Evolutionary conservation across 2,797 vertebrate species (phyloP).

Genomic region (Spinus olivaceus): DNA sequence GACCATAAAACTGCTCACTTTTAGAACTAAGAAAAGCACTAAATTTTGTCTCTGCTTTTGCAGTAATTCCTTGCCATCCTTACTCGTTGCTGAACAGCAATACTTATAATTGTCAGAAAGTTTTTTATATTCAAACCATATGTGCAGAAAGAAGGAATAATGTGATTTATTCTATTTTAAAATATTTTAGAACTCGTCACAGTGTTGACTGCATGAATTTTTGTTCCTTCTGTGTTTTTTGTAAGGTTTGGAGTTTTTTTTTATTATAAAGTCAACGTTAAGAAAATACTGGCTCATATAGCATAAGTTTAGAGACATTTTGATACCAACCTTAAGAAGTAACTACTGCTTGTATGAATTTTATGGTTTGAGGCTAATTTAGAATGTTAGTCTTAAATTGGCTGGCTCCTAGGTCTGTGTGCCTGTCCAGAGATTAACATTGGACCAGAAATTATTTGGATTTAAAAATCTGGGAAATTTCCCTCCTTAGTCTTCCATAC

Average conservation of each 20-base stretch:
- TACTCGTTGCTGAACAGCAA: background rate
- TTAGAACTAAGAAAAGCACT: background rate
- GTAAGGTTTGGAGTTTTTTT: background rate
- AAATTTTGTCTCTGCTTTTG: background rate
- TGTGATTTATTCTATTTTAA: background rate
- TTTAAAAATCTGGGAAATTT: background rate
- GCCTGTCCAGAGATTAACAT: background rate
- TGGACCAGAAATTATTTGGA: background rate
- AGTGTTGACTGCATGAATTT: background rate
- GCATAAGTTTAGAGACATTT: background rate
- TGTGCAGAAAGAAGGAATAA: background rate
- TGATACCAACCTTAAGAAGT: background rate
- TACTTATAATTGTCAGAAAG: background rate
- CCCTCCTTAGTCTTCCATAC: background rate
- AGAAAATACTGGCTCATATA: background rate
- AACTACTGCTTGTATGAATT: background rate
- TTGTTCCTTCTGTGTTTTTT: background rate
- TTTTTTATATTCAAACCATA: background rate
- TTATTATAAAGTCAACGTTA: background rate
- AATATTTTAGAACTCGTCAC: background rate
- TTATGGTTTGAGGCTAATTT: background rate
- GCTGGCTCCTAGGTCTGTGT: background rate
- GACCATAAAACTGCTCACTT: slow-evolving; percentile 1
- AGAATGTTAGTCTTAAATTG: background rate
- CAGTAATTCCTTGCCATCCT: background rate